Evolutionary conservation across 2,113 vertebrate species (phyloP), one percentile per base, ranked within the genome.

Genomic region (Oxygymnocypris stewartii): DNA sequence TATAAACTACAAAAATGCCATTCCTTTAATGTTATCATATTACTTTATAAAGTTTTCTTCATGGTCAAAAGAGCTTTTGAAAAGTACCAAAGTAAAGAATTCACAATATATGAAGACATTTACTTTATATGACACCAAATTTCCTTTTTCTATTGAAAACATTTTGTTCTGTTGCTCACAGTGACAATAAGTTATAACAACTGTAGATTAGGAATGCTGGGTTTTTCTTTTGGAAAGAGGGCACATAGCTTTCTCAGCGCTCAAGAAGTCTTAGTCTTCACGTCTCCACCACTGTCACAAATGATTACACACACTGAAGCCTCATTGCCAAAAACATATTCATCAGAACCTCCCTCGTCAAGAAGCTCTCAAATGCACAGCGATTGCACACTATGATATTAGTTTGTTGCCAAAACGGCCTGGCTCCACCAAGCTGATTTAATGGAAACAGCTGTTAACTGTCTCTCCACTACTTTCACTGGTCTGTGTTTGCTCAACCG

Each of bases 261-360:
- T 79, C 16, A 91, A 90, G 92, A 91, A 79, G 88, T 90, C 91
- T 90, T 91, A 85, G 88, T 92, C 91, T 90, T 89, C 88, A 90
- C 79, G 91, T 93, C 93, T 93, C 93, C 92, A 89, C 89, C 91
- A 89, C 92, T 93, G 93, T 94, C 92, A 94, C 89, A 93, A 92
- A 90, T 92, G 90, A 92, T 93, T 94, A 93, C 87, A 92, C 88
- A 92, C 90, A 79, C 73, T 61, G 49, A 88, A 88, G 85, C 88
- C 67, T 88, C 87, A 4, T 74, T 90, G 91, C 92, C 92, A 93
- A 90, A 92, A 84, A 54, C 90, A 88, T 88, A 93, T 92, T 86
- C 88, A 85, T 86, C 87, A 87, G 85, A 88, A 89, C 89, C 74
- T 88, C 84, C 86, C 47, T 84, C 51, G 2, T 80, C 71, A 82